Percentiles rank a stretch among this genome's conserved stretches.
Conservation (phyloP, 2,797 vertebrate species). For the Sebastes miniatus region DNA sequence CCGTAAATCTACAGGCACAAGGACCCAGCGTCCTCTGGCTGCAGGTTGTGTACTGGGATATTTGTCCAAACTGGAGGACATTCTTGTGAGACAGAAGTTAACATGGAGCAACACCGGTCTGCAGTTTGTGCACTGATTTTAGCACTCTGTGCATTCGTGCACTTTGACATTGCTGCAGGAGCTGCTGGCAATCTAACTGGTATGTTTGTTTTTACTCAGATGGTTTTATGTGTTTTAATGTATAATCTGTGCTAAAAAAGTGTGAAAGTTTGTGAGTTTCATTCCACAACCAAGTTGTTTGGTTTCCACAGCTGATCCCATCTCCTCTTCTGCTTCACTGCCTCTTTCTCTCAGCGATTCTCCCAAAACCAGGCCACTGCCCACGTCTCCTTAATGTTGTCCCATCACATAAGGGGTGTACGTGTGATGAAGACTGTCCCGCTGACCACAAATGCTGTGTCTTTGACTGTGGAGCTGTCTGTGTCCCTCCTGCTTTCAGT, state of each 20-base stretch:
- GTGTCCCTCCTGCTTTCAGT: constrained; percentile 76
- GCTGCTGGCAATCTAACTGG: constrained; percentile 7
- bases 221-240: background rate
- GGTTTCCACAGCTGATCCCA: background rate
- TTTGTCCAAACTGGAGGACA: constrained; percentile 44
- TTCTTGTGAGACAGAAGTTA: constrained; percentile 36
- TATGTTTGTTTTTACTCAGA: constrained; percentile 23
- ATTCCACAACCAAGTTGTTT: background rate
- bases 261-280: background rate
- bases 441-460: constrained; percentile 72
- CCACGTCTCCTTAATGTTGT: constrained; percentile 61
- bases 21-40: constrained; percentile 48
- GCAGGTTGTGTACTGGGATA: constrained; percentile 30
- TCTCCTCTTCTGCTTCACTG: constrained; percentile 20
- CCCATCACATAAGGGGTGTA: constrained; percentile 68
- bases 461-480: constrained; percentile 71
- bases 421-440: constrained; percentile 73
- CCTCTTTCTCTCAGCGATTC: constrained; percentile 26
- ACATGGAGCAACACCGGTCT: constrained; percentile 59
- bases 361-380: constrained; percentile 66
- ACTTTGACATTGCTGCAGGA: constrained; percentile 33
- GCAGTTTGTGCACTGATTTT: constrained; percentile 48
- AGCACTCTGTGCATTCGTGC: constrained; percentile 44
- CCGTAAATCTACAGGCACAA: constrained; percentile 48
- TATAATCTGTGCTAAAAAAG: background rate